Base-by-base conservation (phyloP, 2,888 invertebrate genomes). In the Hecatera dysodea region DNA sequence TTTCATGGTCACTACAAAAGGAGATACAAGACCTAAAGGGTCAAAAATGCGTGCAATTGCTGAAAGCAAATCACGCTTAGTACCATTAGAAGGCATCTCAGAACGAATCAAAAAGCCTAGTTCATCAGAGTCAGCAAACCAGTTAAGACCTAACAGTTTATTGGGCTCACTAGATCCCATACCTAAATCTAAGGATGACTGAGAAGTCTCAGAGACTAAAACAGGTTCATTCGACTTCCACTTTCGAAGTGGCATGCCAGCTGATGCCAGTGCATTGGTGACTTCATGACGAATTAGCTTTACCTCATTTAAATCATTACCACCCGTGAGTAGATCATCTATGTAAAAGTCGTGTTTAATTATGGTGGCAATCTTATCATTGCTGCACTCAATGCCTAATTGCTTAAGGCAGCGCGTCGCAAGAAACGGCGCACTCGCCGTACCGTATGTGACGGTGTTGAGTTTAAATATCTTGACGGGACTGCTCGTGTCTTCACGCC, bases 301-400 rank as follows among this genome's bases (percentile, higher is more conserved):
- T 27, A 39, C 75, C 12, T 33, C 78, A 74, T n/a, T 52, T 53
- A 15, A 81, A 67, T 55, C 67, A 24, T 19, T 8, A n/a, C 29
- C 24, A 4, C 42, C 56, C 7, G 56, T 56, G 3, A 56, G 5
- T 3, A 56, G 15, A 8, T 56, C 56, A 36, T 56, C 36, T 0
- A 56, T 36, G 36, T 56, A 39, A 29, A 53, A 22, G 6, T 29
- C 29, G 9, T 53, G 55, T 6, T 33, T 29, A 11, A 55, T 55
- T 8, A 55, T 8, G 19, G 17, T 17, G 8, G 55, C 55, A n/a
- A 55, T 33, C 33, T 11, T 55, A n/a, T 55, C 55, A 4, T 8
- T 33, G 11, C 8, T 33, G 33, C 55, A 17, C 2, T 55, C 33
- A 1, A 33, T 55, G 3, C 55, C 55, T 55, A 55, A 5, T n/a